Base-by-base conservation (phyloP, 2,113 vertebrate genomes). In the Butorides virescens region DNA sequence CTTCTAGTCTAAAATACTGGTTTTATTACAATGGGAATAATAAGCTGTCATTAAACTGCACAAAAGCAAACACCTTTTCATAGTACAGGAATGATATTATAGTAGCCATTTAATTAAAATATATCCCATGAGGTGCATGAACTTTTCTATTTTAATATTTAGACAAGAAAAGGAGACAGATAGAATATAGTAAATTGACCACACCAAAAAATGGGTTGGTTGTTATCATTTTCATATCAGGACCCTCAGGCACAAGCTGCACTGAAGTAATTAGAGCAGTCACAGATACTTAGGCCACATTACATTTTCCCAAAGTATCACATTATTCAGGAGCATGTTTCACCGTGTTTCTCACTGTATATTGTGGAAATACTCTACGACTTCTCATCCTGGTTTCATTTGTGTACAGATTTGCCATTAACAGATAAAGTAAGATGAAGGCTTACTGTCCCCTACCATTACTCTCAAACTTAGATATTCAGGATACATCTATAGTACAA, bases 31-130 rank as follows among this genome's bases (percentile, higher is more conserved):
- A 36, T 44, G 34, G 14, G 19, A 92, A 67, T 39, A 36, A 66
- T 47, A 95, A 90, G 47, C 10, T 66, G 10, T 52, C 65, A 36
- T 81, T 91, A 87, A 94, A 75, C 37, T 26, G 36, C 52, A 55
- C 4, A 29, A 93, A 71, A 19, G 19, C 6, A 71, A 71, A 59
- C 4, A 73, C 5, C 3, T 68, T 70, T 92, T 56, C n/a, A 42
- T 32, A 36, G n/a, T 15, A 89, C 27, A 89, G 42, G 11, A 83
- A 83, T 17, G 2, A 8, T 58, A 27, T 68, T 86, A 50, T 59
- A 75, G 32, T n/a, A 73, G 4, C 18, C 26, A 42, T 92, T 88
- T 76, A 78, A 91, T 85, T 66, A 46, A 88, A 95, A 71, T 79
- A 62, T 59, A 63, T n/a, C 18, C 30, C 50, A 78, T 9, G 5